Conservation (phyloP, 2,888 invertebrate species). For the Phalangium opilio region DNA sequence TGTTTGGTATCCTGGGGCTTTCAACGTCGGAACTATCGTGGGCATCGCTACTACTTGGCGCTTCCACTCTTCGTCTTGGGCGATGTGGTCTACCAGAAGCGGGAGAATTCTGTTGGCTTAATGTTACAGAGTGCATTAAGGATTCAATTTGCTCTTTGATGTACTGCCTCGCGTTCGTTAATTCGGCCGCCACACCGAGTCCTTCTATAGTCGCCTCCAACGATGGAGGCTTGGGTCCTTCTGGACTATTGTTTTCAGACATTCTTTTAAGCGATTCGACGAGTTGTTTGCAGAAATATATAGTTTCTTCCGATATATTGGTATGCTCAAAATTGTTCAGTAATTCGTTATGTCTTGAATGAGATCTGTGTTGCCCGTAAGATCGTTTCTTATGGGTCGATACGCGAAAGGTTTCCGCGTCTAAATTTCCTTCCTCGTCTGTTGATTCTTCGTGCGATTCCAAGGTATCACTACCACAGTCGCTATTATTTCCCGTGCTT, state of each 20-base stretch:
- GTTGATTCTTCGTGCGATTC: constrained; percentile 18
- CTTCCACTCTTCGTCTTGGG: too few species aligned
- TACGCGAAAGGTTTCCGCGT: constrained; percentile 1
- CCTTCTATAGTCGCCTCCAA: constrained; percentile 2
- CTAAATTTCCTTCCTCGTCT: constrained; percentile 11
- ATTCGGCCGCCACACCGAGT: constrained; percentile 9
- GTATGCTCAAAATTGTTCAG: constrained; percentile 14
- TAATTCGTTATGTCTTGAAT: constrained; percentile 1
- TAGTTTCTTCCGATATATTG: constrained; percentile 46
- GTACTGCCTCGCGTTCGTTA: constrained; percentile 17
- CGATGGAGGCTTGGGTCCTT: constrained; percentile 1
- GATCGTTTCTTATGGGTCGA: neutral
- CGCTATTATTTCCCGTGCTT: constrained; percentile 17
- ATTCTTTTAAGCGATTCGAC: constrained; percentile 55
- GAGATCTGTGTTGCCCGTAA: neutral
- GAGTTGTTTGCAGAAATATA: constrained; percentile 69
- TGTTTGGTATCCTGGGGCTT: constrained; percentile 6
- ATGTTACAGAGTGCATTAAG: constrained; percentile 19
- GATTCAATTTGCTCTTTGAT: constrained; percentile 20
- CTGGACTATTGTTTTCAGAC: constrained; percentile 32
- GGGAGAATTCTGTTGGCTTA: constrained; percentile 16
- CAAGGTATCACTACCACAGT: constrained; percentile 21
- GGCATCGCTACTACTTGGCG: constrained; percentile 4
- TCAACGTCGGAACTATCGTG: constrained; percentile 14
- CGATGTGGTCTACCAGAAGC: neutral